A percentile compares a stretch with the other conserved stretches of the same genome.
Conservation (phyloP, 2,888 invertebrate species). For the Pteria penguin region DNA sequence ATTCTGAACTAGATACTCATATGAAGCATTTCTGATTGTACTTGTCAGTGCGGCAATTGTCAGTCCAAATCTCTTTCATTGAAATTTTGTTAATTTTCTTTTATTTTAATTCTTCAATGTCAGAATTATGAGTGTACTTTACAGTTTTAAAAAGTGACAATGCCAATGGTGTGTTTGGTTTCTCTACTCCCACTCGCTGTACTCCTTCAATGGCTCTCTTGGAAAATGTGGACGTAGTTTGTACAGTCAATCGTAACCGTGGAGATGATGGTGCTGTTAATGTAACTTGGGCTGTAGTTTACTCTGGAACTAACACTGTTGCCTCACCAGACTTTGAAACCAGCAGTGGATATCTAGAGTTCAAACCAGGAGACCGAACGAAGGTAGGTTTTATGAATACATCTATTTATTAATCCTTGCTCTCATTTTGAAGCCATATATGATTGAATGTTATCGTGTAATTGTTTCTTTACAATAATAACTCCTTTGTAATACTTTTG, state of each 20-base stretch:
- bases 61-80: too few relatives aligned
- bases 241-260: constrained; percentile 67
- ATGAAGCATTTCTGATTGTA: too few relatives aligned
- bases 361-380: constrained; percentile 70
- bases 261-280: constrained; percentile 75
- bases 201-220: constrained; percentile 51
- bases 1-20: too few relatives aligned
- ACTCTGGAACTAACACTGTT: constrained; percentile 42
- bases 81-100: too few relatives aligned
- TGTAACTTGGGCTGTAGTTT: constrained; percentile 70
- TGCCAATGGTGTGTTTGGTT: constrained; percentile 78
- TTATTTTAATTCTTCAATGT: too few relatives aligned
- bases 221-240: constrained; percentile 63
- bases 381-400: constrained; percentile 57
- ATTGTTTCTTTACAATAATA: background rate
- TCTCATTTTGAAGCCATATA: background rate
- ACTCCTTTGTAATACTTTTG: background rate
- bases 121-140: too few relatives aligned
- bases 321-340: constrained; percentile 68
- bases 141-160: constrained; percentile 79
- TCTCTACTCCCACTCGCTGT: constrained; percentile 66
- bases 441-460: background rate
- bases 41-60: too few relatives aligned
- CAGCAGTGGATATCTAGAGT: constrained; percentile 68
- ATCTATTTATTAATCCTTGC: background rate